phyloP scores from a whole-genome alignment of 2,888 invertebrate species.

The Drosophila algonquin region DNA sequence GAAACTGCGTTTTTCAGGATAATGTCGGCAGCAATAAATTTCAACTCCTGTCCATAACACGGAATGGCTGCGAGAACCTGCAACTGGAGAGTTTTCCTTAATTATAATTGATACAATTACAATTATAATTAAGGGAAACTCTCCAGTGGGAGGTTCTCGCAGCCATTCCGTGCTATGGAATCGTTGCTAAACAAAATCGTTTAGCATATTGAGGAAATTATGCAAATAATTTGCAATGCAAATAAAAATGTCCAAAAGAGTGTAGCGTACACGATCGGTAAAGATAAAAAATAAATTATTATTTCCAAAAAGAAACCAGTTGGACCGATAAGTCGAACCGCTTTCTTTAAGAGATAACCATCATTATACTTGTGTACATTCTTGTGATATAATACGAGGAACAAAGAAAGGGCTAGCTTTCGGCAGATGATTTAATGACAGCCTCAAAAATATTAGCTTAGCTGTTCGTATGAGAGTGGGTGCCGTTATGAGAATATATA shows the following conservation, averaged over 20 bases:
- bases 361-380: not conserved
- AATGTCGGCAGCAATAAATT: conserved; percentile 51
- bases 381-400: no score
- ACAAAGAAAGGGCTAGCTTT: not conserved
- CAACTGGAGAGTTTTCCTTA: conserved; percentile 29
- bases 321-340: not conserved
- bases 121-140: no score
- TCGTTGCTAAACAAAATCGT: no score
- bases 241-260: not conserved
- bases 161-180: no score
- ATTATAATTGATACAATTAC: not conserved
- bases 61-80: conserved; percentile 51
- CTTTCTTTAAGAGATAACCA: not conserved
- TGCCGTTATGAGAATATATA: not conserved
- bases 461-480: not conserved
- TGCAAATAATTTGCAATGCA: no score
- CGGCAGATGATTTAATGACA: not conserved
- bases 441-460: not conserved
- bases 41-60: conserved; percentile 58
- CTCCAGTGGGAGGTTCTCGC: no score
- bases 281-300: not conserved
- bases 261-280: not conserved
- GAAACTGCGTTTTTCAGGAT: conserved; percentile 60
- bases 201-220: no score
- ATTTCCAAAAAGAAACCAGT: not conserved